These are phyloP conservation scores for Epinephelus lanceolatus DNA, from an alignment of 2,113 vertebrate species.

Conservation along the genomic window DNA sequence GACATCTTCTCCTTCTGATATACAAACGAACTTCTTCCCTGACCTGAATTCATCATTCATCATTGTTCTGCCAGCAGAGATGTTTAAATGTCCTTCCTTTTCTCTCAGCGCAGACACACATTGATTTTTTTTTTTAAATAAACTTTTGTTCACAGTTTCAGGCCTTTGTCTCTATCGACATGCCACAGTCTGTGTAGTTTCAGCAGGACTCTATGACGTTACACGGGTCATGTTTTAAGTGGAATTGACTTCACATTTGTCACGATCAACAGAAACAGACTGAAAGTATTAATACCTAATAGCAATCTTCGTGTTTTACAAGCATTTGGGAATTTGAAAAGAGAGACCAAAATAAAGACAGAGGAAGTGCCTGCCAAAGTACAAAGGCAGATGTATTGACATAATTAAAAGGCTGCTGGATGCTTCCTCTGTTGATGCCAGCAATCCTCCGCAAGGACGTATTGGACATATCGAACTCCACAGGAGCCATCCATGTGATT, in stretches of 20 bases:
- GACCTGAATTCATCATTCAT: slow-evolving; percentile 5
- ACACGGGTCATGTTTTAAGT: background rate
- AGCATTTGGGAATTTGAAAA: slow-evolving; percentile 15
- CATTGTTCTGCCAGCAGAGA: background rate
- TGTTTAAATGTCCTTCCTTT: background rate
- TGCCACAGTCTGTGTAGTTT: background rate
- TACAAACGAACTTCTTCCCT: background rate
- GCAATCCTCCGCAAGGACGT: slow-evolving; percentile 38
- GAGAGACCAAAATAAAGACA: background rate
- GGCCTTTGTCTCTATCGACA: background rate
- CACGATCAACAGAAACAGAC: background rate
- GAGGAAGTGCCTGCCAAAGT: slow-evolving; percentile 14
- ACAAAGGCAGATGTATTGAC: slow-evolving; percentile 45
- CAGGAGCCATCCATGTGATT: slow-evolving; percentile 13
- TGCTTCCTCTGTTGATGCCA: slow-evolving; percentile 14
- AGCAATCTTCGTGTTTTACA: slow-evolving; percentile 5
- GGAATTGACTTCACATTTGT: background rate
- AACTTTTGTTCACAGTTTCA: background rate
- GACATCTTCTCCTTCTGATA: background rate
- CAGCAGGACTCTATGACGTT: background rate
- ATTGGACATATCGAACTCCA: slow-evolving; percentile 31
- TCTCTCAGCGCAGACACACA: background rate
- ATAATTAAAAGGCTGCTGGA: slow-evolving; percentile 41
- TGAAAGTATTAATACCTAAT: slow-evolving; percentile 4
- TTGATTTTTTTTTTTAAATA: background rate